Conservation (phyloP, 2,888 invertebrate species). For the Ellobium chinense region DNA sequence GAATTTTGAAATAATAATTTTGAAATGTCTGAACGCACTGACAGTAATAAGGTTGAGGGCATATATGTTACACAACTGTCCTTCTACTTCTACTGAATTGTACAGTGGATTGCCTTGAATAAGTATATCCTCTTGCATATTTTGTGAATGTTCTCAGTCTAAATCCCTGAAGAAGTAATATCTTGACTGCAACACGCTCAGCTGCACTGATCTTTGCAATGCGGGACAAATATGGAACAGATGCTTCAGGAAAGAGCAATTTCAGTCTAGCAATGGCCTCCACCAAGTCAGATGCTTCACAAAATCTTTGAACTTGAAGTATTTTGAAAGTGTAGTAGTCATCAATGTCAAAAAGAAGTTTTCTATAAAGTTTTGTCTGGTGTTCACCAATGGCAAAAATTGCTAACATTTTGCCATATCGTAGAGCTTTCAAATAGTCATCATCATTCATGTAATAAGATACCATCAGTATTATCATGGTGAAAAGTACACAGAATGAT, state of each 20-base stretch:
- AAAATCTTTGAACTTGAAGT: constrained; percentile 6
- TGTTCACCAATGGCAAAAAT: constrained; percentile 30
- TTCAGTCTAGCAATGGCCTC: constrained; percentile 61
- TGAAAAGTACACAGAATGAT: neutral
- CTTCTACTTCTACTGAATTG: too few species aligned
- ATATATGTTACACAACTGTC: too few species aligned
- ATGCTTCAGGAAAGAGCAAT: constrained; percentile 62
- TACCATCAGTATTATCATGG: neutral
- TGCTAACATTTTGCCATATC: constrained; percentile 44
- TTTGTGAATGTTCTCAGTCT: constrained; percentile 52
- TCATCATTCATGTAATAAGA: constrained; percentile 4
- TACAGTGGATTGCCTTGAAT: too few species aligned
- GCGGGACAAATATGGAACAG: constrained; percentile 37
- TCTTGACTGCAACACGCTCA: constrained; percentile 61
- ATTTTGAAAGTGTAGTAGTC: neutral
- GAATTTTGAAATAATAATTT: too few species aligned
- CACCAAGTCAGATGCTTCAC: constrained; percentile 42
- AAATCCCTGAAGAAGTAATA: constrained; percentile 59
- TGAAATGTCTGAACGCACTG: too few species aligned
- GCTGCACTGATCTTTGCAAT: constrained; percentile 51
- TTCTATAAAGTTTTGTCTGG: constrained; percentile 18
- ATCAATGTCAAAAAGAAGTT: constrained; percentile 25
- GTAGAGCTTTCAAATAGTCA: constrained; percentile 28
- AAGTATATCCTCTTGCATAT: neutral
- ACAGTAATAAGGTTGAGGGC: too few species aligned